Evolutionary conservation across 92 coral and sea anemone species (phyloP).

Genomic region (Heteractis magnifica): DNA sequence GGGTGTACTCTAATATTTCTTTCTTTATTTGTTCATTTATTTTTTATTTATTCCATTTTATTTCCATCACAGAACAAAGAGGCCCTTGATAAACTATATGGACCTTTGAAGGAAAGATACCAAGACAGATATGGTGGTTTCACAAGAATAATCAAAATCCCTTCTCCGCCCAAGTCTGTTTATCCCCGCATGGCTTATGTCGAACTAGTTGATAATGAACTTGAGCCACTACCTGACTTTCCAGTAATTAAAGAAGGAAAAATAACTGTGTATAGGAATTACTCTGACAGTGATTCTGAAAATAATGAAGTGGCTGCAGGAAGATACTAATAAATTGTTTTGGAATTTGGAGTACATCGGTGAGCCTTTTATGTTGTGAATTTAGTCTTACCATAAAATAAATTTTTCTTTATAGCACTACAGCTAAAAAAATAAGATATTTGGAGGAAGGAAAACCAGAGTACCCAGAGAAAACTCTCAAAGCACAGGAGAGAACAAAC

Average conservation of each 20-base stretch:
- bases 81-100: slow-evolving; percentile 77
- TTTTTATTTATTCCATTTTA: not conserved
- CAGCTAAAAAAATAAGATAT: not conserved
- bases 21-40: not conserved
- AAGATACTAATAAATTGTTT: not conserved
- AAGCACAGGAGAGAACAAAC: too few relatives aligned
- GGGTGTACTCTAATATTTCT: not conserved
- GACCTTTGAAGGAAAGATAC: slow-evolving; percentile 77
- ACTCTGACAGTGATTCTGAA: slow-evolving; percentile 15
- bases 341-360: not conserved
- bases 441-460: too few relatives aligned
- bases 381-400: too few relatives aligned
- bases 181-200: slow-evolving; percentile 97
- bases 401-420: not conserved
- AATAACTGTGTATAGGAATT: slow-evolving; percentile 58
- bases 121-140: slow-evolving; percentile 87
- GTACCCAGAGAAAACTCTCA: too few relatives aligned
- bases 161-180: slow-evolving; percentile 74
- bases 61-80: slow-evolving; percentile 60
- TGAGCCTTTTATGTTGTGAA: not conserved
- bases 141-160: slow-evolving; percentile 74
- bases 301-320: slow-evolving; percentile 9
- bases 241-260: slow-evolving; percentile 81
- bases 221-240: slow-evolving; percentile 85
- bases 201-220: slow-evolving; percentile 79